Base-by-base conservation (phyloP, 1,140 invertebrate species). In the Leptoteleia sp. region DNA sequence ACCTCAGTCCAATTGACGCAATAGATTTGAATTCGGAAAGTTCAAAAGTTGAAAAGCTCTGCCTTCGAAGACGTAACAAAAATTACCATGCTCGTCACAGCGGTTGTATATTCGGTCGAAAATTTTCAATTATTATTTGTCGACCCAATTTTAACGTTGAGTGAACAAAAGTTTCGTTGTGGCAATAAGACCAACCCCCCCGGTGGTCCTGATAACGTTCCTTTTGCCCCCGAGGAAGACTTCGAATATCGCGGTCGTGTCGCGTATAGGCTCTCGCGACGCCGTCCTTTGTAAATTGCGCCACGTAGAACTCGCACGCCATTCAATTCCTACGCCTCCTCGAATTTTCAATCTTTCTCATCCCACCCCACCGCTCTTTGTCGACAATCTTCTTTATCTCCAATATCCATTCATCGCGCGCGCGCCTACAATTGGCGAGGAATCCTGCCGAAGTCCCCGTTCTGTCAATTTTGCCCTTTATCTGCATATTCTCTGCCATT, bases 141-240 rank as follows among this genome's bases (percentile, higher is more conserved):
- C 81, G 79, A 81, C 81, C 80, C 33, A 81, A 48, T 83, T 83
- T 78, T 78, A 76, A 29, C 22, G 17, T 71, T 16, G 42, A 48
- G 22, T 47, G 72, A 76, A 80, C 76, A 78, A 79, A 81, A 52
- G 71, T 65, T 17, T 19, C 64, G 6, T 25, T 48, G 70, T n/a
- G 54, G 68, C 70, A 71, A 79, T 76, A 79, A 47, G 33, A 17
- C n/a, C n/a, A n/a, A 25, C 11, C 12, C 11, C 11, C 47, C 15
- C 38, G 4, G 35, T 52, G 16, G 45, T 61, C 13, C 33, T 61
- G 64, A 82, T 64, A 52, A 65, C 64, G 55, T 31, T 12, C 33
- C 54, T 16, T 54, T 25, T 27, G 38, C 35, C 54, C 55, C 6
- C 31, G 31, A 55, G 59, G 42, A 48, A 61, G 16, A 65, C 45